Conservation (phyloP, 2,797 vertebrate species). For the Australoheros facetus region DNA sequence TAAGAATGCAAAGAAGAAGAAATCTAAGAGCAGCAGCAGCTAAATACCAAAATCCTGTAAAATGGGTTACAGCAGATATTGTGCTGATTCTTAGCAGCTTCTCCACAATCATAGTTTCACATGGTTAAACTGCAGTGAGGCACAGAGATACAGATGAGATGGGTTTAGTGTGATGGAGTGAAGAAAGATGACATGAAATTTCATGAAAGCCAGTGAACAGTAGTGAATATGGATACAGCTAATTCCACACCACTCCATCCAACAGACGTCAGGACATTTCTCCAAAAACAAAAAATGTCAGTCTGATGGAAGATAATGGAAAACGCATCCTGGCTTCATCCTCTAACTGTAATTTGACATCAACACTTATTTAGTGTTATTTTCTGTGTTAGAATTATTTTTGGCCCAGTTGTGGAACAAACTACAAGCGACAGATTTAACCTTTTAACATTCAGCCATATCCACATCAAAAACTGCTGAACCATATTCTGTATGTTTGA, state of each 20-base stretch:
- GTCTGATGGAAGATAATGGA: not conserved
- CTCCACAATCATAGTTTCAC: not conserved
- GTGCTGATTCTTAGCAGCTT: not conserved
- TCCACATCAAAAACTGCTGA: not conserved
- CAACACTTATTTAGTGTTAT: not conserved
- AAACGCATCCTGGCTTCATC: rapidly evolving
- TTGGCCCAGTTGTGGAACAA: not conserved
- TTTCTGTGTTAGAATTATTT: not conserved
- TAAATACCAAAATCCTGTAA: not conserved
- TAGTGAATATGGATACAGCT: not conserved
- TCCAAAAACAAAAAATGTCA: not conserved
- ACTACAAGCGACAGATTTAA: not conserved
- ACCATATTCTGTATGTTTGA: not conserved
- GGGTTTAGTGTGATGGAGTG: not conserved
- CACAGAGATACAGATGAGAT: no score
- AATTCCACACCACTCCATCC: not conserved
- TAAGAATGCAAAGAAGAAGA: rapidly evolving
- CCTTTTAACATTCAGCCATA: not conserved
- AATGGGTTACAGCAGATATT: not conserved
- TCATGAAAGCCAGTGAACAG: not conserved
- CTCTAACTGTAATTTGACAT: not conserved
- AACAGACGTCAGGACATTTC: not conserved
- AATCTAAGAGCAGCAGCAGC: not conserved
- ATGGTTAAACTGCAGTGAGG: no score
- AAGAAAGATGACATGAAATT: not conserved